A percentile compares a stretch with the other conserved stretches of the same genome.
These are phyloP conservation scores for Muricea muricata DNA, from an alignment of 92 coral and sea anemone species.

Conservation along the genomic window DNA sequence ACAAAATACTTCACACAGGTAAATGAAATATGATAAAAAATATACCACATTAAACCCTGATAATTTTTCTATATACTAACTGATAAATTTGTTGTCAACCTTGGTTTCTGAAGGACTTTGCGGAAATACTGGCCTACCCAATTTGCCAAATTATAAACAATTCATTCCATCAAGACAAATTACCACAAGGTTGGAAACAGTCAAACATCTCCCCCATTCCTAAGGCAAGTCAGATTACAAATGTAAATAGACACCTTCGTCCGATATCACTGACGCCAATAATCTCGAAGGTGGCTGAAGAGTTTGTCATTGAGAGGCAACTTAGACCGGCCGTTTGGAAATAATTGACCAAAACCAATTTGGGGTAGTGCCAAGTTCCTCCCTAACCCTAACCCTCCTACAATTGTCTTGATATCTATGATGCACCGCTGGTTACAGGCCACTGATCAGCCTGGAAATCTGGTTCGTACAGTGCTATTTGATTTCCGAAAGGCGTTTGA, in stretches of 20 bases:
- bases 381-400: too few species aligned
- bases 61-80: too few species aligned
- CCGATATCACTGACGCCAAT: constrained; percentile 40
- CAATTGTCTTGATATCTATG: not conserved
- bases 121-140: constrained; percentile 32
- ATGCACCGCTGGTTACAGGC: not conserved
- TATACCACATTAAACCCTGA: too few species aligned
- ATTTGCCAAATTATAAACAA: constrained; percentile 22
- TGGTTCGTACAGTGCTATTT: not conserved
- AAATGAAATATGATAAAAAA: too few species aligned
- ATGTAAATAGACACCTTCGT: constrained; percentile 33
- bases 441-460: not conserved
- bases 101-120: constrained; percentile 38
- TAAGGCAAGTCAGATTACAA: constrained; percentile 6
- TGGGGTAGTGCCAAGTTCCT: not conserved
- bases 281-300: constrained; percentile 31
- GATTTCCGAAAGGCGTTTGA: constrained; percentile 11
- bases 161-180: constrained; percentile 14
- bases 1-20: too few species aligned
- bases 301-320: constrained; percentile 20
- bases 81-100: too few species aligned
- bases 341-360: constrained; percentile 25
- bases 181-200: constrained; percentile 36
- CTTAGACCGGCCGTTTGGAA: constrained; percentile 11
- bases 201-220: constrained; percentile 45